Conservation (phyloP, 2,797 vertebrate species). For the Chloroceryle amazona region DNA sequence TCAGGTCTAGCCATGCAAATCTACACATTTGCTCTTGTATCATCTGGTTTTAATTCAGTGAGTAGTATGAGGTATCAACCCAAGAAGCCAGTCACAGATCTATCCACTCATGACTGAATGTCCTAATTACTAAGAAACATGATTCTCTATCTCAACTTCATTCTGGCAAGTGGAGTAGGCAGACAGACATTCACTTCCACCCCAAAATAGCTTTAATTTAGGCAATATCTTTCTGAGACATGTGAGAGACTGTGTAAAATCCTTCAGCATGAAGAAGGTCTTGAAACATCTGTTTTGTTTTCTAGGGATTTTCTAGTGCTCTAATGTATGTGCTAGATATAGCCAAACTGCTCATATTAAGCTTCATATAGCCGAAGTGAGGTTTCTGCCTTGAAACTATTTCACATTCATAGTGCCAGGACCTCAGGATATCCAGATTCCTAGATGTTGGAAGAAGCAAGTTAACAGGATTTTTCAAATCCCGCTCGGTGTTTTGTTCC, state of each 20-base stretch:
- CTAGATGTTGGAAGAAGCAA: background rate
- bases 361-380: background rate
- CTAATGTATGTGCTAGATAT: background rate
- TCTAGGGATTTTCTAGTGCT: background rate
- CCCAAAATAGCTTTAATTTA: background rate
- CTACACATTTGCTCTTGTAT: background rate
- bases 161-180: background rate
- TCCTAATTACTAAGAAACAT: background rate
- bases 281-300: background rate
- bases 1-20: background rate
- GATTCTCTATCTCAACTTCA: background rate
- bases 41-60: background rate
- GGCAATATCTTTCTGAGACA: background rate
- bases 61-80: background rate
- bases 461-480: background rate
- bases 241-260: background rate
- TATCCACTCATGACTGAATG: background rate
- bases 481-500: background rate
- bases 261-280: background rate
- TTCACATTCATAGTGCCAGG: background rate
- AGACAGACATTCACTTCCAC: background rate
- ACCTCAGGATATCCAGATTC: background rate
- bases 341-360: background rate
- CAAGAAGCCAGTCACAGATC: background rate
- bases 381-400: background rate